These are phyloP conservation scores for Atta texana DNA, from an alignment of 1,140 invertebrate genomes.

Conservation along the genomic window DNA sequence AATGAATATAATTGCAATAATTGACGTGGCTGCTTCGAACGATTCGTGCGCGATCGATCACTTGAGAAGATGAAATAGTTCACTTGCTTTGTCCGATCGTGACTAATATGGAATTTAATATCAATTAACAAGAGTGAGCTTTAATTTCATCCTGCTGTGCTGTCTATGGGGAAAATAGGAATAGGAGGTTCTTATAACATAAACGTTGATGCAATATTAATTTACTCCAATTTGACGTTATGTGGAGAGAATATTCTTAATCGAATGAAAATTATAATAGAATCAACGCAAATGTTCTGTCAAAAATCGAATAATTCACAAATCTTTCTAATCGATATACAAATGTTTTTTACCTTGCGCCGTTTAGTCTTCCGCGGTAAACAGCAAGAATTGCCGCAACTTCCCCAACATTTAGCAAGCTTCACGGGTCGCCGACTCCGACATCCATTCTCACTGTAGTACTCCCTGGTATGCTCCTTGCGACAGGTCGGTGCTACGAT, in stretches of 20 bases:
- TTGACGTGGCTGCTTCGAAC: slow-evolving; percentile 15
- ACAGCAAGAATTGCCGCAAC: slow-evolving; percentile 92
- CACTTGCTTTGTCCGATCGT: not conserved
- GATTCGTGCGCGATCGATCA: slow-evolving; percentile 21
- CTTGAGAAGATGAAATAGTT: not conserved
- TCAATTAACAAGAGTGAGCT: slow-evolving; percentile 32
- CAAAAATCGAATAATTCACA: not conserved
- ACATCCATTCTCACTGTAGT: slow-evolving; percentile 95
- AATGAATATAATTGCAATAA: slow-evolving; percentile 52
- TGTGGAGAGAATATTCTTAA: not conserved
- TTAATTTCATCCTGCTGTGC: slow-evolving; percentile 3
- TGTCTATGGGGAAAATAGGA: not conserved
- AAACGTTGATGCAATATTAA: slow-evolving; percentile 37
- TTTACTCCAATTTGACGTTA: slow-evolving; percentile 9
- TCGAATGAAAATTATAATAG: slow-evolving; percentile 45
- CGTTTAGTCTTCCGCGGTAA: slow-evolving; percentile 95
- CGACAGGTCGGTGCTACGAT: slow-evolving; percentile 92
- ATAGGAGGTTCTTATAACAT: not conserved
- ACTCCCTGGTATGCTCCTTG: slow-evolving; percentile 96
- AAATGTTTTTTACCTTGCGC: slow-evolving; percentile 90
- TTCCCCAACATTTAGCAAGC: slow-evolving; percentile 93
- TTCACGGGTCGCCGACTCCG: slow-evolving; percentile 95
- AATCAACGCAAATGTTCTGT: slow-evolving; percentile 9
- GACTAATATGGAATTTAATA: not conserved
- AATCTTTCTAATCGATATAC: not conserved